Evolutionary conservation across 35 echinoderm and acorn worm species (phyloP), one percentile per base, ranked within the genome.

Genomic region (Anneissia japonica): DNA sequence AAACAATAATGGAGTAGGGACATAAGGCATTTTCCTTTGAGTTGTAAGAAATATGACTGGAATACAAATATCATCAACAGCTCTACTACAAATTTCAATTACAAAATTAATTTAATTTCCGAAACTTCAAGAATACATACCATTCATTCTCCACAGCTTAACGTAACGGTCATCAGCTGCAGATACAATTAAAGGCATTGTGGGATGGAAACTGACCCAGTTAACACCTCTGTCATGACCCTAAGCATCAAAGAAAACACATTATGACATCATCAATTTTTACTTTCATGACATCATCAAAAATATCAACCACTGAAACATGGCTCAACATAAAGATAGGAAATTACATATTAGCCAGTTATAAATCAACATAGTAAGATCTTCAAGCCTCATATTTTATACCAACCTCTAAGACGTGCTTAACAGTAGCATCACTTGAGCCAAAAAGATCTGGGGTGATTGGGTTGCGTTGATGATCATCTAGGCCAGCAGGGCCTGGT

Each of bases 111-210:
- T n/a, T n/a, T n/a, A n/a, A n/a, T n/a, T n/a, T n/a, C n/a, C n/a
- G n/a, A n/a, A n/a, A n/a, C n/a, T n/a, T n/a, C n/a, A n/a, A n/a
- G n/a, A n/a, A n/a, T n/a, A n/a, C 95, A 82, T 77, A 99, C 96
- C 96, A 74, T 99, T 99, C 96, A 99, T 99, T 40, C 96, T 91
- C 96, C 96, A 99, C 0, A 99, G 83, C 36, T 99, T 99, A 37
- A 99, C 92, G 33, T 99, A 99, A 77, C 96, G 82, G 77, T 99
- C 96, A 84, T 99, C 96, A 76, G 96, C 96, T 37, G 91, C 96
- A 16, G 96, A 99, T 21, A 99, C 80, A 64, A 99, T 99, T 80
- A 99, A 38, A 2, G 96, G 96, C 96, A 99, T 99, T 21, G 96
- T 92, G 29, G 96, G 96, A 89, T 99, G 96, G 78, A 99, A 99